These are phyloP conservation scores for Cremastinae sp. DNA, from an alignment of 2,888 invertebrate genomes.

Conservation along the genomic window DNA sequence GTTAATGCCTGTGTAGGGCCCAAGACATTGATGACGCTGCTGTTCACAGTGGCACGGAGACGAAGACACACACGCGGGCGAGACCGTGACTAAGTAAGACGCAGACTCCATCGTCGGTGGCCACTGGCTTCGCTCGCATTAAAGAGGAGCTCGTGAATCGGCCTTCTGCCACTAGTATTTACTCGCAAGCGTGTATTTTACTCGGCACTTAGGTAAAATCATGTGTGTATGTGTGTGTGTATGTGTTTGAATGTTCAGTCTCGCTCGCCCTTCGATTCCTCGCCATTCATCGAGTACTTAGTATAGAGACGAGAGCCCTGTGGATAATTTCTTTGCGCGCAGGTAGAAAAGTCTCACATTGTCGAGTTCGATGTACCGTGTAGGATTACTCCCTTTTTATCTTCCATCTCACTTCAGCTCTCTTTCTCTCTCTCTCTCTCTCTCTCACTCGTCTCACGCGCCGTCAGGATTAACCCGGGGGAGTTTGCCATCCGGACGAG, in stretches of 20 bases:
- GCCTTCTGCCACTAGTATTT: slow-evolving; percentile 33
- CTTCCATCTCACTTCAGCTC: background rate
- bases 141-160: slow-evolving; percentile 32
- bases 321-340: slow-evolving; percentile 61
- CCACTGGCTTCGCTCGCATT: slow-evolving; percentile 31
- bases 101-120: slow-evolving; percentile 54
- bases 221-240: background rate
- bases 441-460: slow-evolving; percentile 34
- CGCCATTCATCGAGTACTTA: slow-evolving; percentile 58
- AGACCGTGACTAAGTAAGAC: slow-evolving; percentile 58
- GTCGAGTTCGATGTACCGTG: slow-evolving; percentile 61
- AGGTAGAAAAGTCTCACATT: slow-evolving; percentile 63
- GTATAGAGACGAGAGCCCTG: slow-evolving; percentile 23
- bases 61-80: slow-evolving; percentile 4
- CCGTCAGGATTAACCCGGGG: slow-evolving; percentile 54
- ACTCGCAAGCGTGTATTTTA: background rate
- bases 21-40: slow-evolving; percentile 24
- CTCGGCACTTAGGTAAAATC: background rate
- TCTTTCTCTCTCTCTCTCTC: slow-evolving; percentile 11
- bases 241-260: slow-evolving; percentile 16
- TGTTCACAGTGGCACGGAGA: slow-evolving; percentile 35
- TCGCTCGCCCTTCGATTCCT: slow-evolving; percentile 35
- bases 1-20: background rate
- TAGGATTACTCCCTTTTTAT: slow-evolving; percentile 55
- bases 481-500: slow-evolving; percentile 47